Conservation (phyloP, 2,113 vertebrate species). For the Peromyscus californicus region DNA sequence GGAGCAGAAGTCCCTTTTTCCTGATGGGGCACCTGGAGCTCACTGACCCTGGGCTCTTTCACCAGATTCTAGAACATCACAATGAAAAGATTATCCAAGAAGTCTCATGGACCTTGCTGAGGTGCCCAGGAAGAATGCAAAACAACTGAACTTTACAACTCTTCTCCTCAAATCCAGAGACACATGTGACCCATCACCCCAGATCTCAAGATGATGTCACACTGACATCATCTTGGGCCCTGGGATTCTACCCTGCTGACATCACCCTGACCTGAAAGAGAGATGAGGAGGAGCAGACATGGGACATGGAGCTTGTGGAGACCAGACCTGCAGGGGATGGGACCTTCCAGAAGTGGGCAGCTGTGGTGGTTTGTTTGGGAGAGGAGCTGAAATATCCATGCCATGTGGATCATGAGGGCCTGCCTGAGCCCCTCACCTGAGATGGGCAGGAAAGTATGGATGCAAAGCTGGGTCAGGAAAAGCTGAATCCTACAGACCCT, state of each 20-base stretch:
- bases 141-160: neutral
- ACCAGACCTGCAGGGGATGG: too few species aligned
- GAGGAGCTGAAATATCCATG: neutral
- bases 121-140: neutral
- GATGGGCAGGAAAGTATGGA: too few species aligned
- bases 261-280: too few species aligned
- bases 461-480: too few species aligned
- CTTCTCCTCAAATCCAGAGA: neutral
- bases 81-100: neutral
- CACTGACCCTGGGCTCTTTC: neutral
- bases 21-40: too few species aligned
- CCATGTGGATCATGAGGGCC: constrained; percentile 80
- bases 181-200: neutral
- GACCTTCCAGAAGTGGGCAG: neutral
- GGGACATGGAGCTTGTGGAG: too few species aligned
- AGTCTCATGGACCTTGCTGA: neutral
- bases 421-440: neutral
- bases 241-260: neutral
- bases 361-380: neutral
- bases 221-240: neutral
- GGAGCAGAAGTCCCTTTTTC: neutral
- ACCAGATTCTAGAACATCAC: neutral
- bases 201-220: neutral
- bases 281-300: too few species aligned
- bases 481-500: neutral